Evolutionary conservation across 1,140 invertebrate species (phyloP).

Genomic region (Zaprionus davidi): DNA sequence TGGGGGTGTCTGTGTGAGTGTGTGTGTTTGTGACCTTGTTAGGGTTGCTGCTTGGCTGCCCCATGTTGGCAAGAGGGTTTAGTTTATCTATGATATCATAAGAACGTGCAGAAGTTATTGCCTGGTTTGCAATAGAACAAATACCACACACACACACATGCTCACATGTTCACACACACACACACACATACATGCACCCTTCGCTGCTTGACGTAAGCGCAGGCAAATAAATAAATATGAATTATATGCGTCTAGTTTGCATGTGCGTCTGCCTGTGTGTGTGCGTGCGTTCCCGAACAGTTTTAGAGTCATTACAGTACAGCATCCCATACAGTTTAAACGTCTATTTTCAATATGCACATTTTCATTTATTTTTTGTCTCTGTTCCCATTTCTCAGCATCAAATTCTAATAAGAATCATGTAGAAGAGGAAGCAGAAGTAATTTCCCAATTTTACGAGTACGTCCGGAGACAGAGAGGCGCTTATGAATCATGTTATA

Average conservation of each 20-base stretch:
- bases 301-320: not conserved
- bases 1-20: not conserved
- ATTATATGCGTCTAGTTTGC: slow-evolving; percentile 17
- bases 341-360: slow-evolving; percentile 6
- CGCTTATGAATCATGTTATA: slow-evolving; percentile 34
- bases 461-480: slow-evolving; percentile 42
- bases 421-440: not conserved
- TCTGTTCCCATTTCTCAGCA: not conserved
- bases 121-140: slow-evolving; percentile 26
- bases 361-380: not conserved
- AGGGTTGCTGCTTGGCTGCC: not conserved
- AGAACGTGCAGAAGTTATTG: slow-evolving; percentile 34
- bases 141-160: not conserved
- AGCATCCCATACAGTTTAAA: slow-evolving; percentile 27
- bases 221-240: slow-evolving; percentile 40
- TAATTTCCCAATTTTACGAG: not conserved
- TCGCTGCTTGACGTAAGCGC: slow-evolving; percentile 57
- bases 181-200: not conserved
- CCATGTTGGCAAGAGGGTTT: slow-evolving; percentile 16
- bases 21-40: slow-evolving; percentile 19
- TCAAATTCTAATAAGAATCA: slow-evolving; percentile 16
- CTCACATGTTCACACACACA: not conserved
- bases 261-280: not conserved
- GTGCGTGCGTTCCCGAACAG: not conserved
- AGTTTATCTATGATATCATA: slow-evolving; percentile 42